These are phyloP conservation scores for Marisa cornuarietis DNA, from an alignment of 1,140 invertebrate genomes.

Conservation along the genomic window DNA sequence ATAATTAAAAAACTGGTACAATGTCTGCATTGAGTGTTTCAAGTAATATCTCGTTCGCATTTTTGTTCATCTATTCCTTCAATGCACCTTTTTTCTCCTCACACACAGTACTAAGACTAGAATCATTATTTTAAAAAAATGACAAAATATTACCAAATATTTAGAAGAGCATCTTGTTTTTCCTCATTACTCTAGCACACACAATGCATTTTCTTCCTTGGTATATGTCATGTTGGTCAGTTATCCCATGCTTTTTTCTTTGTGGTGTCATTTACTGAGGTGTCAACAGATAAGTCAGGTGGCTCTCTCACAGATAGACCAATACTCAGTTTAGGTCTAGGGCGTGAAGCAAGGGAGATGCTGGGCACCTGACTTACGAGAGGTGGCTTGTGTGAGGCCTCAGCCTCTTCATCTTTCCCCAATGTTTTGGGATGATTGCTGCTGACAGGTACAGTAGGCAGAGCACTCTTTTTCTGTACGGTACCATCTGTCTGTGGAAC, in stretches of 20 bases:
- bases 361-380: background rate
- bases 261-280: background rate
- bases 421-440: background rate
- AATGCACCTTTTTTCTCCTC: no score
- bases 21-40: no score
- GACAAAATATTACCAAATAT: no score
- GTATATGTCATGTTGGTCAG: background rate
- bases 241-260: conserved; percentile 17
- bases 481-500: background rate
- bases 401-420: background rate
- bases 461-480: background rate
- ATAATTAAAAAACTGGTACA: no score
- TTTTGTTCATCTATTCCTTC: no score
- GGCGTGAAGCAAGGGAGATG: background rate
- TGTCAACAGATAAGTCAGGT: background rate
- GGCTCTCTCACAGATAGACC: background rate
- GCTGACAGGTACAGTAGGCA: background rate
- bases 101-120: no score
- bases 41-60: no score
- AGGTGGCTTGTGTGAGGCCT: background rate
- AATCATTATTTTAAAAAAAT: no score
- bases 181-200: no score
- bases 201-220: no score
- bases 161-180: no score
- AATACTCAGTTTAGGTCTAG: background rate